Percentiles rank a stretch among this genome's conserved stretches.
These are phyloP conservation scores for Bubalus kerabau DNA, from an alignment of 2,113 vertebrate species.

Conservation along the genomic window DNA sequence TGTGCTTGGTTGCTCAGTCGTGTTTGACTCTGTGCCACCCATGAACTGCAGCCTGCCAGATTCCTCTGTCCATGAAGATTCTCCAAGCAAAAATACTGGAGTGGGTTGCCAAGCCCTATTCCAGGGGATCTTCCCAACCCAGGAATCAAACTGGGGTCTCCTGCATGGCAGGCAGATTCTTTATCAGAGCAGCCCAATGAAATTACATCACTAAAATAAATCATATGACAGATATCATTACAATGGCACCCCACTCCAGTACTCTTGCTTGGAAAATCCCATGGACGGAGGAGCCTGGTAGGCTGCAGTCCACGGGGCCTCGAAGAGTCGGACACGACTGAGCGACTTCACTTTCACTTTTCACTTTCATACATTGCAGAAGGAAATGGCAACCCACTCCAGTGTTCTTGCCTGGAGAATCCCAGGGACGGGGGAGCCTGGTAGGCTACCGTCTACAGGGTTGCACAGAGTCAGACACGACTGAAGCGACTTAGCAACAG, in stretches of 20 bases:
- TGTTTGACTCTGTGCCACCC: neutral
- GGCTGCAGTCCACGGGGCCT: too few species aligned
- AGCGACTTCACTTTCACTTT: too few species aligned
- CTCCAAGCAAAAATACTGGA: neutral
- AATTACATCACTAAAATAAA: neutral
- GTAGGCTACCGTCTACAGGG: too few species aligned
- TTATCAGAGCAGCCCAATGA: neutral
- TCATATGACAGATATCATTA: neutral
- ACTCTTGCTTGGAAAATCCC: too few species aligned
- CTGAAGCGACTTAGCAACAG: neutral
- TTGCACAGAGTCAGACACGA: neutral
- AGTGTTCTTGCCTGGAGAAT: too few species aligned
- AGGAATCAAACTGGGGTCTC: neutral
- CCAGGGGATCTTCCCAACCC: neutral
- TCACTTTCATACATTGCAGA: too few species aligned
- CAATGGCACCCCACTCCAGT: too few species aligned
- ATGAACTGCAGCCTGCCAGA: neutral
- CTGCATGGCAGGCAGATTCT: neutral
- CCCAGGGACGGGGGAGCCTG: neutral
- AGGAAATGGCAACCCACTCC: too few species aligned
- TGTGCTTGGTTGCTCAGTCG: rapidly evolving
- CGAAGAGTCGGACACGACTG: too few species aligned
- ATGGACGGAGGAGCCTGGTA: too few species aligned
- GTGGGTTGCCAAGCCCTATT: neutral
- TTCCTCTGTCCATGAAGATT: neutral